phyloP scores from a whole-genome alignment of 2,113 vertebrate species.

The Chaenogobius annularis region DNA sequence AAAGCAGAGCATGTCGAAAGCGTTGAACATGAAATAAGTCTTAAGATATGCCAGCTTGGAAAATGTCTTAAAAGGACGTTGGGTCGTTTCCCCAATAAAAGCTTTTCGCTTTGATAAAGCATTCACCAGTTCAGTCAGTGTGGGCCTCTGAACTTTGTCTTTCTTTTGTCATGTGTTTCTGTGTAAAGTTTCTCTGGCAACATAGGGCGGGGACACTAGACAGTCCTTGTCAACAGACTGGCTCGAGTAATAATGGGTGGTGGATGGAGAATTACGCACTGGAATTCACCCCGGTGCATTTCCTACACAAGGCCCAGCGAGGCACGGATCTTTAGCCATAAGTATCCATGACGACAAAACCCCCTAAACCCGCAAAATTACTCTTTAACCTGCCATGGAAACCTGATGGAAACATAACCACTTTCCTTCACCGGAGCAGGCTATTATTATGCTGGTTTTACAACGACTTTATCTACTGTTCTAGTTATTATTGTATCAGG shows the following conservation, averaged over 20 bases:
- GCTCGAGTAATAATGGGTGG: background rate
- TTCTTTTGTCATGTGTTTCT: constrained; percentile 31
- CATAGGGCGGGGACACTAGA: constrained; percentile 23
- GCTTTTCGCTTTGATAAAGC: background rate
- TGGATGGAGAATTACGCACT: constrained; percentile 13
- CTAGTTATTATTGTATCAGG: background rate
- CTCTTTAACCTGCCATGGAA: background rate
- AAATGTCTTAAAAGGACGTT: constrained; percentile 7
- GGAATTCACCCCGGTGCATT: constrained; percentile 32
- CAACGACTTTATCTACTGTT: background rate
- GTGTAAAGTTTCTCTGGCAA: constrained; percentile 39
- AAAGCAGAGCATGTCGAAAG: background rate
- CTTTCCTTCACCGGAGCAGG: background rate
- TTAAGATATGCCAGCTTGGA: background rate
- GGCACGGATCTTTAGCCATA: constrained; percentile 4
- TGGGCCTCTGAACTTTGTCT: background rate
- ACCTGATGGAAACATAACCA: background rate
- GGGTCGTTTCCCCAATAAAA: background rate
- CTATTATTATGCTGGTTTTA: background rate
- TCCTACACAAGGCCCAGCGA: constrained; percentile 6
- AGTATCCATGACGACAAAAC: constrained; percentile 49
- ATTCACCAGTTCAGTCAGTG: background rate
- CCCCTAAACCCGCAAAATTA: constrained; percentile 22
- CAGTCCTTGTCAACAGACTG: constrained; percentile 8
- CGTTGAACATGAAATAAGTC: background rate